Base-by-base conservation (phyloP, 1,140 invertebrate genomes). In the Aphelinus atriplicis region DNA sequence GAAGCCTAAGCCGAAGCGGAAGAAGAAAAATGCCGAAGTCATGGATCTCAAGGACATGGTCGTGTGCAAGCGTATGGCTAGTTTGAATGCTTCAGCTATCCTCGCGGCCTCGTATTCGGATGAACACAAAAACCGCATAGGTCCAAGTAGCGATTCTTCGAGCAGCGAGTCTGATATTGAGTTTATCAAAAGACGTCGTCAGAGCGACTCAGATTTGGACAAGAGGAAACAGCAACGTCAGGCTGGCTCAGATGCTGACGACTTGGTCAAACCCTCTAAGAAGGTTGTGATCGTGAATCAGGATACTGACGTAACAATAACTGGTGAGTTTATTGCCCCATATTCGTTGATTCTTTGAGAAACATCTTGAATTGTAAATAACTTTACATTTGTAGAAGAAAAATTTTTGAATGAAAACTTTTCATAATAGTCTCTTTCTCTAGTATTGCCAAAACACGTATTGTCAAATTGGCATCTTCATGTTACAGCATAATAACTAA, bases 81-180 rank as follows among this genome's bases (percentile, higher is more conserved):
- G 94, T 82, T 86, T 98, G 43, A 98, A 97, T 86, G 96, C 96
- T 7, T 94, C 94, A 7, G 96, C 96, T 10, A 97, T 98, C 78
- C 89, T 98, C 77, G 95, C 96, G 2, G 96, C 96, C 43, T 96
- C 94, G 75, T 97, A 97, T 82, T 92, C 91, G 3, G 88, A 89
- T 55, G 95, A 97, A 83, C 26, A 26, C 26, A 94, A 94, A 84
- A 88, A 90, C 78, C 89, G 89, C 42, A 89, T 90, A 80, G 89
- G 88, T 5, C 90, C 87, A 56, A 90, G 90, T 66, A 89, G 89
- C 46, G 88, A 82, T 1, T 80, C 89, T 47, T 88, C 89, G 7
- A 79, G 79, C 45, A 91, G 89, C 69, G 86, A 90, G 48, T 86
- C 86, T 1, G 88, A 89, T 45, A 84, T 85, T 48, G 86, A 90